phyloP scores from a whole-genome alignment of 2,888 invertebrate genomes.

The Tetrapedia diversipes region DNA sequence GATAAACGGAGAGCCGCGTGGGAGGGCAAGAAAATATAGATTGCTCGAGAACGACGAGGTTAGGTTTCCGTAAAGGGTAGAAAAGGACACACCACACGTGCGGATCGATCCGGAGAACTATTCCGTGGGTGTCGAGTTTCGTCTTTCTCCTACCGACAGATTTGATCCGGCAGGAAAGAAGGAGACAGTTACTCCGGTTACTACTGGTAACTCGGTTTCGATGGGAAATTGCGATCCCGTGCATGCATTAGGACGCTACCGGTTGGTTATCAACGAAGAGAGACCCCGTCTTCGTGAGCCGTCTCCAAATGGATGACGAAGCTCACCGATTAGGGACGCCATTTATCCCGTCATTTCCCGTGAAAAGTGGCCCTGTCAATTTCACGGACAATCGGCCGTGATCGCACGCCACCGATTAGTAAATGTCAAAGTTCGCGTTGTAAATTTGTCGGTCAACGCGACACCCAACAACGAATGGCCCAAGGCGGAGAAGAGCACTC shows the following conservation, averaged over 20 bases:
- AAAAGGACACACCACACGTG: constrained; percentile 36
- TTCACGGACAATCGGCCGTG: constrained; percentile 35
- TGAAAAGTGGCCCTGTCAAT: constrained; percentile 27
- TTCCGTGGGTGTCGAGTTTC: constrained; percentile 41
- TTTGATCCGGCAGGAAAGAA: not conserved
- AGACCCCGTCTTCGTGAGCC: too few species aligned
- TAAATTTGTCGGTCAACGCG: constrained; percentile 5
- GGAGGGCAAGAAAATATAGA: constrained; percentile 47
- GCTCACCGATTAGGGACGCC: constrained; percentile 11
- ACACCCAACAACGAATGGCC: not conserved
- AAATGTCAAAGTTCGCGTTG: constrained; percentile 48
- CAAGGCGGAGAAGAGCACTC: constrained; percentile 1
- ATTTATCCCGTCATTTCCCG: constrained; percentile 41
- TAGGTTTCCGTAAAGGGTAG: constrained; percentile 7
- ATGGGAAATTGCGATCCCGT: constrained; percentile 44
- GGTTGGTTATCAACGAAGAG: too few species aligned
- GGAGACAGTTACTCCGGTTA: not conserved
- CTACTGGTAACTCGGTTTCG: constrained; percentile 36
- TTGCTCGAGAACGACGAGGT: constrained; percentile 23
- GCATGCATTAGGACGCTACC: constrained; percentile 14
- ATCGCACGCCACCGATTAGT: constrained; percentile 7
- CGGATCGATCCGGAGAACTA: constrained; percentile 64
- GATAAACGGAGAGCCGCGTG: constrained; percentile 36
- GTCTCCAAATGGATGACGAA: constrained; percentile 3
- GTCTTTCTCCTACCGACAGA: constrained; percentile 15